Evolutionary conservation across 2,113 vertebrate genomes (phyloP).

Genomic region (Rhegmatorhina hoffmannsi): DNA sequence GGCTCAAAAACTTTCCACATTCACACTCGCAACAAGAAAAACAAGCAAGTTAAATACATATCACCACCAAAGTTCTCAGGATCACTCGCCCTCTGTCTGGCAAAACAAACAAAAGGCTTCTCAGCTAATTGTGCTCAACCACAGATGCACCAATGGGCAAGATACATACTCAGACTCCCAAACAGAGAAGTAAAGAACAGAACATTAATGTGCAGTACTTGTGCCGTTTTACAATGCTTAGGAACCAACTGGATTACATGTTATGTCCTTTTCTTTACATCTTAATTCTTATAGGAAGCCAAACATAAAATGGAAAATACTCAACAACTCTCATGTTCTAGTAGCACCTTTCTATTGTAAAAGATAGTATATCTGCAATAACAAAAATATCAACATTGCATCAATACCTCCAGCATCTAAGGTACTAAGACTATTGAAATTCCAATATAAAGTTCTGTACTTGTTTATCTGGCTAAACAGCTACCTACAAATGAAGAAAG

Average conservation of each 20-base stretch:
- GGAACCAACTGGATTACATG: neutral
- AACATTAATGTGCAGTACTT: neutral
- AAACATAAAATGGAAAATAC: neutral
- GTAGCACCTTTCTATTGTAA: neutral
- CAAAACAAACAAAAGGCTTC: neutral
- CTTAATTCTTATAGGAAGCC: neutral
- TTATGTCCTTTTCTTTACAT: neutral
- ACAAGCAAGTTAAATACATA: neutral
- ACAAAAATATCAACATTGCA: neutral
- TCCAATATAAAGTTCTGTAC: neutral
- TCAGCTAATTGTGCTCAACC: neutral
- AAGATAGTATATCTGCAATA: neutral
- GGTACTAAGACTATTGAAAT: neutral
- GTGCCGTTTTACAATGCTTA: neutral
- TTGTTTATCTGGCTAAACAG: neutral
- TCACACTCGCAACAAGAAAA: neutral
- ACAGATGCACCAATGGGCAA: neutral
- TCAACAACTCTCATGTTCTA: neutral
- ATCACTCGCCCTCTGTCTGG: neutral
- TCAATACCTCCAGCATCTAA: neutral
- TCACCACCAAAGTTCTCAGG: neutral
- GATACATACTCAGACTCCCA: neutral
- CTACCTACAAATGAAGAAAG: neutral
- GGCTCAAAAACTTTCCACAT: neutral
- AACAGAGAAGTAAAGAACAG: neutral